Evolutionary conservation across 64 coral and sea anemone genomes (phyloP).

Genomic region (Porites lutea): DNA sequence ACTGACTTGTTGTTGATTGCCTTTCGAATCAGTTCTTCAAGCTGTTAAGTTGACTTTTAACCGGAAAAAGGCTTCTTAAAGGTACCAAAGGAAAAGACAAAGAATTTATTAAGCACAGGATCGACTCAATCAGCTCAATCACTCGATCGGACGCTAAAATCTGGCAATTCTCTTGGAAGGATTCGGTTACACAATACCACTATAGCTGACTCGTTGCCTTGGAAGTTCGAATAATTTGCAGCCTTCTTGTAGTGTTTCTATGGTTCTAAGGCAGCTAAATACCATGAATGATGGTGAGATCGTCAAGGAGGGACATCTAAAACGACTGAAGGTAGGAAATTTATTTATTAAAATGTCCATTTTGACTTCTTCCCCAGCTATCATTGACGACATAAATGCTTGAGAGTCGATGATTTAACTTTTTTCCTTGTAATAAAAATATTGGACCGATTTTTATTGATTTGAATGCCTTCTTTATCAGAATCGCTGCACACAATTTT

Average conservation of each 20-base stretch:
- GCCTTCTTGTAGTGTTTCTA: not conserved
- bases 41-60: not conserved
- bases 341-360: not conserved
- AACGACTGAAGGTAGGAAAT: conserved; percentile 53
- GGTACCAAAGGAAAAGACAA: not conserved
- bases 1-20: not conserved
- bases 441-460: not conserved
- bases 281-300: conserved; percentile 79
- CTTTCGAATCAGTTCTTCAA: not conserved
- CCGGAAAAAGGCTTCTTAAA: not conserved
- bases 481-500: not conserved
- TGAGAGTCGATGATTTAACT: not conserved
- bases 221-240: not conserved
- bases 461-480: not conserved
- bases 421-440: not conserved
- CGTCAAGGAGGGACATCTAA: conserved; percentile 71
- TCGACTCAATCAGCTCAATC: not conserved
- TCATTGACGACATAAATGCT: too few species aligned
- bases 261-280: conserved; percentile 31
- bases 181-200: not conserved
- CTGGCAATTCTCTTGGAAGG: not conserved
- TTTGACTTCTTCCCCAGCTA: not conserved
- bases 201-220: not conserved
- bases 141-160: not conserved
- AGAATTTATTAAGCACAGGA: not conserved